A percentile compares a stretch with the other conserved stretches of the same genome.
Evolutionary conservation across 2,888 invertebrate species (phyloP).

Genomic region (Eustalomyia histrio): DNA sequence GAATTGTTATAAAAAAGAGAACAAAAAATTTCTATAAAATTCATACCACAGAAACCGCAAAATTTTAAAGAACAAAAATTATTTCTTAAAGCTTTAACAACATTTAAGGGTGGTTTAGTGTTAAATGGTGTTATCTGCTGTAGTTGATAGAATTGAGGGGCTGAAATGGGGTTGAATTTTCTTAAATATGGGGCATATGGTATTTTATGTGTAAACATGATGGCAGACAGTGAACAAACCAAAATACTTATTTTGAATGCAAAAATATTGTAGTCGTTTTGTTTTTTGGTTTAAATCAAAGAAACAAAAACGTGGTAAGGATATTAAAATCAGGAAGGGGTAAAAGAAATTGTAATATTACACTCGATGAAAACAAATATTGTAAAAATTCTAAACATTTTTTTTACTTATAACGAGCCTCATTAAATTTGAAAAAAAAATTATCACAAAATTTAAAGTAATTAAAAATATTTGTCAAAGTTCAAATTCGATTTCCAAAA

Average conservation of each 20-base stretch:
- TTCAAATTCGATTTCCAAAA: no score
- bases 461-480: no score
- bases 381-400: no score
- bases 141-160: background rate
- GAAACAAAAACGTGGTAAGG: background rate
- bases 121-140: background rate
- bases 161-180: conserved; percentile 15
- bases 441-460: no score
- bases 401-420: no score
- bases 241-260: conserved; percentile 17
- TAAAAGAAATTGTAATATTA: background rate
- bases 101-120: conserved; percentile 31
- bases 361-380: background rate
- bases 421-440: no score
- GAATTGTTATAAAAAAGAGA: conserved; percentile 43
- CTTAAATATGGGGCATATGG: conserved; percentile 46
- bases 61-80: conserved; percentile 37
- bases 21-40: conserved; percentile 45
- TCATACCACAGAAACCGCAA: conserved; percentile 56
- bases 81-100: conserved; percentile 51
- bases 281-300: background rate
- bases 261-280: conserved; percentile 14
- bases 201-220: conserved; percentile 46
- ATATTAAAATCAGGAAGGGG: background rate
- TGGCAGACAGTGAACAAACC: conserved; percentile 43